Conservation (phyloP, 64 coral and sea anemone species). For the Actinia equina region DNA sequence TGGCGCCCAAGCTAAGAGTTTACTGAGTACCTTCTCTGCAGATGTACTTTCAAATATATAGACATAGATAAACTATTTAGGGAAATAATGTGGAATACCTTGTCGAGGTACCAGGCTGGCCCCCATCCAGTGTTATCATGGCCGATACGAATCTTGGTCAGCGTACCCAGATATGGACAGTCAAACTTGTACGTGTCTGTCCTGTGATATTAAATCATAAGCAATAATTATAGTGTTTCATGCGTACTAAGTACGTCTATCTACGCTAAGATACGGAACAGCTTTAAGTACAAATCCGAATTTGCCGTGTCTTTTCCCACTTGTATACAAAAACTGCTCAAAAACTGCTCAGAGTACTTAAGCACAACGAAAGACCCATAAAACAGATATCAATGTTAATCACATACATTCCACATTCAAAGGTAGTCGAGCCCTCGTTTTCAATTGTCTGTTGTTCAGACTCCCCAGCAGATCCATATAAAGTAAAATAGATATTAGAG, state of each 20-base stretch:
- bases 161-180: slow-evolving; percentile 22
- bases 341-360: too few species aligned
- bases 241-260: too few species aligned
- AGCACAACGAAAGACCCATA: too few species aligned
- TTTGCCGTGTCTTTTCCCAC: too few species aligned
- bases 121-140: slow-evolving; percentile 34
- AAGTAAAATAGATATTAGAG: slow-evolving; percentile 17
- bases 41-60: too few species aligned
- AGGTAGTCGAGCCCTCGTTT: slow-evolving; percentile 21
- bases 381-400: neutral
- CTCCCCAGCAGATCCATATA: slow-evolving; percentile 19
- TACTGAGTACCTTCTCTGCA: too few species aligned
- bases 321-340: too few species aligned
- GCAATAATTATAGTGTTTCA: neutral
- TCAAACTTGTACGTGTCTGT: slow-evolving; percentile 21
- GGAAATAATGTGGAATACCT: neutral
- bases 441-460: slow-evolving; percentile 18
- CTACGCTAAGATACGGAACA: too few species aligned
- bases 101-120: slow-evolving; percentile 9
- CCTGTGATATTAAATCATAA: neutral
- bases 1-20: too few species aligned
- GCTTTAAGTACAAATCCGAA: too few species aligned
- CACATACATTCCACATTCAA: slow-evolving; percentile 23
- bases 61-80: too few species aligned
- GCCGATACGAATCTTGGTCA: slow-evolving; percentile 25